Conservation (phyloP, 2,113 vertebrate species). For the Daubentonia madagascariensis region DNA sequence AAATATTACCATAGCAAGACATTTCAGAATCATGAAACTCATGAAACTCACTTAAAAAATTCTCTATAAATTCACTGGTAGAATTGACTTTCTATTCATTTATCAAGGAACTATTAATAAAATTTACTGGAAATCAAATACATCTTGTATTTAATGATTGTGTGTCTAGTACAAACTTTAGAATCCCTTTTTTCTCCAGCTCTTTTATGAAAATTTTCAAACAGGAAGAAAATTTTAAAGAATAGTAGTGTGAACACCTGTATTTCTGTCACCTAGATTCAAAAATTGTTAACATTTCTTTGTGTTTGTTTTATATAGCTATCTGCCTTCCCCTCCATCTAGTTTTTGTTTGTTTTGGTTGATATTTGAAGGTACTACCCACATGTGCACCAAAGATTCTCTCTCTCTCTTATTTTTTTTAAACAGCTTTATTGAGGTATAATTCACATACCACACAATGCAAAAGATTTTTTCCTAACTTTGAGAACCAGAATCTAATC, state of each 20-base stretch:
- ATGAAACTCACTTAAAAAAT: background rate
- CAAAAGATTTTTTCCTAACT: background rate
- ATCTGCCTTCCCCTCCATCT: background rate
- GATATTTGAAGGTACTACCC: background rate
- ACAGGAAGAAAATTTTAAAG: background rate
- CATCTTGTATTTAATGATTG: background rate
- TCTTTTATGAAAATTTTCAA: background rate
- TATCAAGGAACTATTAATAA: background rate
- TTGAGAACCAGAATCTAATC: background rate
- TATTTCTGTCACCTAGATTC: background rate
- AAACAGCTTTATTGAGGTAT: background rate
- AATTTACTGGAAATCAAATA: background rate
- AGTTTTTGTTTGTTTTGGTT: background rate
- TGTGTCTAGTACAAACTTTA: background rate
- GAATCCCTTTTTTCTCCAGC: background rate
- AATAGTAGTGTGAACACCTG: background rate
- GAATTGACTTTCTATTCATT: background rate
- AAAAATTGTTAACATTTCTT: background rate
- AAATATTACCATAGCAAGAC: background rate
- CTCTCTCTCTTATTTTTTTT: background rate
- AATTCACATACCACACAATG: background rate
- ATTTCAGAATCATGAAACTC: background rate
- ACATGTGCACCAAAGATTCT: background rate
- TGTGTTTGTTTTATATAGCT: background rate
- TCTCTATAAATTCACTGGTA: background rate